Evolutionary conservation across 1,140 invertebrate genomes (phyloP), one percentile per base, ranked within the genome.

Genomic region (Trichomalopsis sarcophagae): DNA sequence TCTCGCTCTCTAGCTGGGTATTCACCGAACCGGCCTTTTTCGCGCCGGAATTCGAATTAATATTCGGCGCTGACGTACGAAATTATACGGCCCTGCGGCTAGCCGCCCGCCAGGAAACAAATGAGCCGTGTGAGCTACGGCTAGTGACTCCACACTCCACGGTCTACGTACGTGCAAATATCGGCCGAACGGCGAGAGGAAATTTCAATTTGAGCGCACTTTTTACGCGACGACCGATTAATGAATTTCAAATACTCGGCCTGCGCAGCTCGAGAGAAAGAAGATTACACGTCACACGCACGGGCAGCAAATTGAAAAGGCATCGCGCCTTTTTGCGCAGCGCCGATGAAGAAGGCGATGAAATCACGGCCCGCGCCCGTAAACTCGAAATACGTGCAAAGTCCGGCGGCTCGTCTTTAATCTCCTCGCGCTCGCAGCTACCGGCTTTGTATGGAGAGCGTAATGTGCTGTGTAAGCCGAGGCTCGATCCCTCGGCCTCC

Each of bases 11-110:
- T 27, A 27, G 27, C 27, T 27, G 27, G 27, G 27, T 27, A 55
- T 55, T 55, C 50, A 50, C 47, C 13, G 2, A 14, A 36, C 50
- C 84, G 62, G 62, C 81, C 68, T 82, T 11, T 66, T 81, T 78
- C 47, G 77, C 86, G 86, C 86, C 90, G 90, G 92, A 93, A 93
- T 93, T 92, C 91, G 87, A 93, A 93, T 93, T 93, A 93, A 93
- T 93, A 93, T 93, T 93, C 92, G 91, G 92, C 89, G 92, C 90
- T 93, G 92, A 93, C 92, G 89, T 91, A 90, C 89, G 89, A 91
- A 93, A 93, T 44, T 44, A 6, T 4, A 36, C 33, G 33, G 33
- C 33, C 3, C 33, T 4, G 33, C 33, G 33, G 33, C 33, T 36
- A 36, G 33, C 33, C 33, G 33, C 33, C 33, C 33, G 33, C 3